Evolutionary conservation across 2,797 vertebrate genomes (phyloP), one percentile per base, ranked within the genome.

Genomic region (Darevskia nairensis): DNA sequence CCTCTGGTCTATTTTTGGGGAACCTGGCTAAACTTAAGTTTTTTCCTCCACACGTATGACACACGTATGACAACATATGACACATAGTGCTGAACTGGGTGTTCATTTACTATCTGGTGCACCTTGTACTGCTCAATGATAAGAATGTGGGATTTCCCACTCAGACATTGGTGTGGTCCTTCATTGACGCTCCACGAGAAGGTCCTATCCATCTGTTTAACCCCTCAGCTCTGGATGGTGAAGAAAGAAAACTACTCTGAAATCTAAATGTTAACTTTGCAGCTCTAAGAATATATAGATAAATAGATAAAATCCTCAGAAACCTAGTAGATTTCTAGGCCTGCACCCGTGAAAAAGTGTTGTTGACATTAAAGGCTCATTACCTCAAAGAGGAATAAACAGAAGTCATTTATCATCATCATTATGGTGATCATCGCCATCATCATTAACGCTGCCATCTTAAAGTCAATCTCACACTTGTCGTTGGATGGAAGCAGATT

Each of bases 281-380:
- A 74, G 29, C 11, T 80, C 83, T 6, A 75, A 23, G 61, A 87
- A 80, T 86, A 74, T 74, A 80, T 68, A 50, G n/a, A 77, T 72
- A 72, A 72, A 72, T 50, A 55, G 13, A 55, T 72, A 72, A 72
- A 82, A 35, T 66, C n/a, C 39, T 85, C 25, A 74, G 71, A 89
- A 89, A 44, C 77, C 29, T 32, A n/a, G 66, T 85, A 61, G 77
- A 80, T 89, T 89, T 75, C 77, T 75, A 80, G 41, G 64, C 55
- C 85, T 75, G n/a, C 64, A 32, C 74, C 69, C 66, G 59, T 4
- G 35, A 46, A 85, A 35, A 84, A 32, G 87, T 39, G 84, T 35
- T 89, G 83, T 89, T 89, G 88, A 85, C 59, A 81, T 85, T 64
- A 85, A 85, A 85, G 69, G 88, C 39, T 89, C 83, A 89, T 89